Base-by-base conservation (phyloP, 2,113 vertebrate genomes). In the Marmota monax region DNA sequence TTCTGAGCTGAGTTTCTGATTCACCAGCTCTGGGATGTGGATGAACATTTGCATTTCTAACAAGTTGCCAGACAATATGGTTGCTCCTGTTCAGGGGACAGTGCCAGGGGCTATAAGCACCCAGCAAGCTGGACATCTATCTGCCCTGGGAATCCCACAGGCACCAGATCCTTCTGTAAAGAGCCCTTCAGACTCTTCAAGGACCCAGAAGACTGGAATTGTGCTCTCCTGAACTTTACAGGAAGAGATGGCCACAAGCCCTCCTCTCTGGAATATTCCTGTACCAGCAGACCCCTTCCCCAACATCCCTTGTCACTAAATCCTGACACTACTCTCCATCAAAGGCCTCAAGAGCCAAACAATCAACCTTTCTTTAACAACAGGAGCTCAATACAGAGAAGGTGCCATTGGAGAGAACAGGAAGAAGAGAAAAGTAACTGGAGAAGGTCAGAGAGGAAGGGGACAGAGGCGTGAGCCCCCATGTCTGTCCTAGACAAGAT, bases 391-490 rank as follows among this genome's bases (percentile, higher is more conserved):
- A 10, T 8, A 22, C 8, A 34, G 4, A 6, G 56, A 7, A 14
- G 72, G 34, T 0, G 7, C 29, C 65, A 32, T 0, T 16, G 42
- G 29, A 72, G 83, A 53, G 70, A 70, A n/a, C 56, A 37, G 83
- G n/a, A 34, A 90, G 14, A 42, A 25, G 77, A 80, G 69, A 72
- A 23, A 85, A 80, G 92, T 84, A 97, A 95, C 69, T 6, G 13
- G 94, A 96, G 96, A 97, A 98, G 92, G 84, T 88, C 53, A 90
- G 51, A 79, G 70, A 90, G 78, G 58, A 85, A 94, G 51, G 2
- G 45, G 65, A 39, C 7, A 18, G 34, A 73, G 72, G 16, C 37
- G 13, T 5, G 88, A 72, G 69, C 12, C 56, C 61, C 80, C 32
- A 25, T 1, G 8, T 61, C 27, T 14, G 37, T 12, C 65, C 37